Evolutionary conservation across 1,140 invertebrate genomes (phyloP).

Genomic region (Drosophila punjabiensis): DNA sequence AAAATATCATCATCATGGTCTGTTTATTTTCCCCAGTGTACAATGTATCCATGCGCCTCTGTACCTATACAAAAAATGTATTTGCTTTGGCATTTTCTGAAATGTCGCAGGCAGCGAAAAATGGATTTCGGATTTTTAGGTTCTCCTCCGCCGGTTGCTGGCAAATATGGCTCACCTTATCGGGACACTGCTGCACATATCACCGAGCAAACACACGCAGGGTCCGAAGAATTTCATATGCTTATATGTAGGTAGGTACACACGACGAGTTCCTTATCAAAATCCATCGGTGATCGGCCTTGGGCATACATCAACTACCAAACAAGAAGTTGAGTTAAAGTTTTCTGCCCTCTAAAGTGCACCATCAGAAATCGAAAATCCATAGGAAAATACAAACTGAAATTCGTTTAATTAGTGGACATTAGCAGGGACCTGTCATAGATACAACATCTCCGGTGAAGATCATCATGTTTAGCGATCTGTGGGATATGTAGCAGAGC

Average conservation of each 20-base stretch:
- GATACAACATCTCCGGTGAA: slow-evolving; percentile 14
- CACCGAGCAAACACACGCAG: slow-evolving; percentile 29
- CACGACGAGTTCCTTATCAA: slow-evolving; percentile 31
- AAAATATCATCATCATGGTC: background rate
- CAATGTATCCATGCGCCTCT: slow-evolving; percentile 21
- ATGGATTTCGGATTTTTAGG: slow-evolving; percentile 63
- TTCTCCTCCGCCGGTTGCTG: slow-evolving; percentile 17
- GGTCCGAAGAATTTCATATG: slow-evolving; percentile 9
- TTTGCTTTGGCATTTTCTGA: slow-evolving; percentile 72
- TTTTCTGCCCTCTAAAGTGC: slow-evolving; percentile 9
- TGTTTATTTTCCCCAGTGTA: background rate
- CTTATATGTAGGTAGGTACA: slow-evolving; percentile 1
- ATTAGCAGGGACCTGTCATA: slow-evolving; percentile 41
- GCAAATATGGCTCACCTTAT: slow-evolving; percentile 47
- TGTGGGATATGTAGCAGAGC: slow-evolving; percentile 7
- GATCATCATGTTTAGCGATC: slow-evolving; percentile 27
- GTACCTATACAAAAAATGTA: slow-evolving; percentile 36
- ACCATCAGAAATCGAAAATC: slow-evolving; percentile 4
- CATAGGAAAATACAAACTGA: background rate
- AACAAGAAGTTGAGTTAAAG: slow-evolving; percentile 7
- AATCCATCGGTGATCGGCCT: slow-evolving; percentile 39
- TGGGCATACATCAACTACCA: slow-evolving; percentile 13
- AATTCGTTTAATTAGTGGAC: slow-evolving; percentile 31
- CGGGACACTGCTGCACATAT: slow-evolving; percentile 41
- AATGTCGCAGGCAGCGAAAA: slow-evolving; percentile 68